phyloP scores from a whole-genome alignment of 2,888 invertebrate genomes.

The Phania funesta region DNA sequence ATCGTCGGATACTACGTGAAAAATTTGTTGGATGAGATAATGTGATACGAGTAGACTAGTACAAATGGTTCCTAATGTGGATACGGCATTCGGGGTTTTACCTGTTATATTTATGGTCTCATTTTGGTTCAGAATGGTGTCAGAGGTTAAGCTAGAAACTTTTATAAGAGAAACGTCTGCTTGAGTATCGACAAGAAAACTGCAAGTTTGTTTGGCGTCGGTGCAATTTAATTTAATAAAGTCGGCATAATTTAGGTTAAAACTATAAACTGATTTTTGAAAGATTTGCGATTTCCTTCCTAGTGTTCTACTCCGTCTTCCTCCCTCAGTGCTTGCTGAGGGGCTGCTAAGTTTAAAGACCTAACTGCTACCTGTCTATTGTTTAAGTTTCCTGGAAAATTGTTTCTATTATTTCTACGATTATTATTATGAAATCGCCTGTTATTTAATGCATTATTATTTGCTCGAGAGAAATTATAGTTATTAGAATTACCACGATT shows the following conservation, averaged over 20 bases:
- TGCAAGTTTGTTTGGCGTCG: not conserved
- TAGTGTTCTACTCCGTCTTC: not conserved
- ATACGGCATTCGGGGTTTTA: not conserved
- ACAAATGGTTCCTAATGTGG: conserved; percentile 1
- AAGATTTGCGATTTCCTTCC: not conserved
- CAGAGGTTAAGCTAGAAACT: conserved; percentile 16
- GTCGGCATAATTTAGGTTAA: too few species aligned
- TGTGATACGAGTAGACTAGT: not conserved
- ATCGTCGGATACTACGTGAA: not conserved
- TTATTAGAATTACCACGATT: not conserved
- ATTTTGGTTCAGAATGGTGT: conserved; percentile 13
- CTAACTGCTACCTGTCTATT: too few species aligned
- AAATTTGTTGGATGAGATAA: not conserved
- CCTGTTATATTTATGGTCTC: conserved; percentile 10
- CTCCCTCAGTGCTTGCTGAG: conserved; percentile 5
- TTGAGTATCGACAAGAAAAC: conserved; percentile 8
- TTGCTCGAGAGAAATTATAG: not conserved
- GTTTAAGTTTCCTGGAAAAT: too few species aligned
- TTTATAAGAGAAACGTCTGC: conserved; percentile 14
- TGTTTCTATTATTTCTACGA: not conserved
- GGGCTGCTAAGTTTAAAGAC: too few species aligned
- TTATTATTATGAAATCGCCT: not conserved
- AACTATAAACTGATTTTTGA: not conserved
- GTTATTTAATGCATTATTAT: too few species aligned
- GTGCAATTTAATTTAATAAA: not conserved